These are phyloP conservation scores for Archivesica marissinica DNA, from an alignment of 1,140 invertebrate species.

Conservation along the genomic window DNA sequence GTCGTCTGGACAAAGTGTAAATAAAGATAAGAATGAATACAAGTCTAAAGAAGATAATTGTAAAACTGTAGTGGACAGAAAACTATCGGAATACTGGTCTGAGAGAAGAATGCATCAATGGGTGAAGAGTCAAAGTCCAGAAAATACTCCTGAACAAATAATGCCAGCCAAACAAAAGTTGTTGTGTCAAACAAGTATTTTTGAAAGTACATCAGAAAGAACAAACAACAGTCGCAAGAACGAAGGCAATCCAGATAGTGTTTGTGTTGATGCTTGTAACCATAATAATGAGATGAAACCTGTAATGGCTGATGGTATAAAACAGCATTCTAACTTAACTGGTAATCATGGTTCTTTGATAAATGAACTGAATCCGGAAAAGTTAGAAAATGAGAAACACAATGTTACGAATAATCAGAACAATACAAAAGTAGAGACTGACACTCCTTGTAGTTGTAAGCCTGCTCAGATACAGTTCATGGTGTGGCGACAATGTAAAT, in stretches of 20 bases:
- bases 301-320: background rate
- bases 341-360: background rate
- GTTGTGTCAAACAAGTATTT: background rate
- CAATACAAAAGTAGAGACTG: background rate
- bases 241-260: background rate
- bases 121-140: constrained; percentile 3
- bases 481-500: constrained; percentile 23
- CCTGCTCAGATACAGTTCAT: background rate
- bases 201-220: background rate
- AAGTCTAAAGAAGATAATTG: background rate
- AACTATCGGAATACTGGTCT: background rate
- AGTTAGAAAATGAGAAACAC: background rate
- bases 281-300: background rate
- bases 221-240: background rate
- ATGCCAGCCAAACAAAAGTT: background rate
- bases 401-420: background rate
- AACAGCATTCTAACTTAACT: background rate
- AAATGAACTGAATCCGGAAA: background rate
- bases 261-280: background rate
- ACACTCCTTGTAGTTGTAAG: background rate
- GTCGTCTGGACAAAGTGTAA: background rate
- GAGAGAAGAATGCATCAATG: background rate
- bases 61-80: background rate
- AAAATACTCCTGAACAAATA: background rate
- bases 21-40: background rate